Percentiles rank a stretch among this genome's conserved stretches.
Conservation (phyloP, 2,888 invertebrate genomes). For the Pilophorus perplexus region DNA sequence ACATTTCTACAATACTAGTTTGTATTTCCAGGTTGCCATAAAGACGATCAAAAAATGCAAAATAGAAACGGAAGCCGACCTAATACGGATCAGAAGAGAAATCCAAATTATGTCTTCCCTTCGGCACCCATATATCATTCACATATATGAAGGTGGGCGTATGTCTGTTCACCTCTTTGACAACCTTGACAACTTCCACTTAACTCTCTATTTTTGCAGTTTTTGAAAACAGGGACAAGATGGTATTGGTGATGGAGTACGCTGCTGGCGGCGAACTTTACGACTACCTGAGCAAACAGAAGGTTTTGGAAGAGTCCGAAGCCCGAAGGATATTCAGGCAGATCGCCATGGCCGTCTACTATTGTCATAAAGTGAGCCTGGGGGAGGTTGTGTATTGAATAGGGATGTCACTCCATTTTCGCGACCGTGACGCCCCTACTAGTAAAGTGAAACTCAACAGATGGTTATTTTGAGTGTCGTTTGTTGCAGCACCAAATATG, state of each 20-base stretch:
- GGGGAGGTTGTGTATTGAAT: not conserved
- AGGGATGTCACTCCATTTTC: too few species aligned
- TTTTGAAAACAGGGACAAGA: constrained; percentile 98
- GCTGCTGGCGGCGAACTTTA: constrained; percentile 98
- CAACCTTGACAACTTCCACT: not conserved
- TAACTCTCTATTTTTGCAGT: constrained; percentile 61
- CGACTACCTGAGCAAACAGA: constrained; percentile 86
- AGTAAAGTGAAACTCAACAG: not conserved
- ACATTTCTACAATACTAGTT: too few species aligned
- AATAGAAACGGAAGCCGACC: constrained; percentile 94
- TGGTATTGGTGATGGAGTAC: constrained; percentile 99
- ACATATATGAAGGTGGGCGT: constrained; percentile 92
- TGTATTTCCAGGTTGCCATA: constrained; percentile 77
- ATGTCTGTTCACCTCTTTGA: too few species aligned
- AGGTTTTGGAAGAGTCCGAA: constrained; percentile 87
- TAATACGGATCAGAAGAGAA: constrained; percentile 91
- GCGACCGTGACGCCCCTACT: too few species aligned
- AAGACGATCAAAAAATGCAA: constrained; percentile 97
- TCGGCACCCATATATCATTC: constrained; percentile 97
- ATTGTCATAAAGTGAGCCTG: constrained; percentile 78
- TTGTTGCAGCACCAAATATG: constrained; percentile 79
- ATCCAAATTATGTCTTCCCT: constrained; percentile 99
- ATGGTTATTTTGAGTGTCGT: constrained; percentile 3
- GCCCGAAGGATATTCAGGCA: constrained; percentile 93
- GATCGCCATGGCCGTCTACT: constrained; percentile 93